Conservation (phyloP, 2,113 vertebrate species). For the Psophia crepitans region DNA sequence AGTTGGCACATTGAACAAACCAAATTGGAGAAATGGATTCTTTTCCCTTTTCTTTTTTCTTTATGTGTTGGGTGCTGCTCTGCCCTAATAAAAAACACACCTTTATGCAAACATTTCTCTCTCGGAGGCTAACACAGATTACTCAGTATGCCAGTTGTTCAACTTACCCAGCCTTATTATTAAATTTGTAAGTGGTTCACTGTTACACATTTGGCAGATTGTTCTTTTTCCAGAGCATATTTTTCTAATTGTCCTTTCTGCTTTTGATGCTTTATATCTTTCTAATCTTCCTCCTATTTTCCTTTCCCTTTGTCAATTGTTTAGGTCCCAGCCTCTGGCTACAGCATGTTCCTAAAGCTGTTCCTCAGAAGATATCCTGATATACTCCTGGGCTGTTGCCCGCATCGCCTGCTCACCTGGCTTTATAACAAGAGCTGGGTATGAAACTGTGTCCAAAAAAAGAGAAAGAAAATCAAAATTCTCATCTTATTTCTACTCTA, state of each 20-base stretch:
- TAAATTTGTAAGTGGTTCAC: background rate
- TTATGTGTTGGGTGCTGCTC: background rate
- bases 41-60: background rate
- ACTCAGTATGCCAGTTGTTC: background rate
- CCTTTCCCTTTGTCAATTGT: background rate
- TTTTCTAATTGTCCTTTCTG: background rate
- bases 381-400: background rate
- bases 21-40: background rate
- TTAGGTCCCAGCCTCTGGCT: background rate
- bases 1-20: background rate
- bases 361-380: background rate
- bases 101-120: background rate
- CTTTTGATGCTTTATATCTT: background rate
- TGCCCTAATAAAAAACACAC: background rate
- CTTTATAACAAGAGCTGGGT: background rate
- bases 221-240: slow-evolving; percentile 7
- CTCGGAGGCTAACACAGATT: background rate
- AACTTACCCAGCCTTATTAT: background rate
- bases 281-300: background rate
- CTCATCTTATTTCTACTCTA: background rate
- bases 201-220: background rate
- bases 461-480: background rate
- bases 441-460: background rate
- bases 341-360: background rate
- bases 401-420: background rate